Conservation (phyloP, 2,113 vertebrate species). For the Tympanuchus pallidicinctus region DNA sequence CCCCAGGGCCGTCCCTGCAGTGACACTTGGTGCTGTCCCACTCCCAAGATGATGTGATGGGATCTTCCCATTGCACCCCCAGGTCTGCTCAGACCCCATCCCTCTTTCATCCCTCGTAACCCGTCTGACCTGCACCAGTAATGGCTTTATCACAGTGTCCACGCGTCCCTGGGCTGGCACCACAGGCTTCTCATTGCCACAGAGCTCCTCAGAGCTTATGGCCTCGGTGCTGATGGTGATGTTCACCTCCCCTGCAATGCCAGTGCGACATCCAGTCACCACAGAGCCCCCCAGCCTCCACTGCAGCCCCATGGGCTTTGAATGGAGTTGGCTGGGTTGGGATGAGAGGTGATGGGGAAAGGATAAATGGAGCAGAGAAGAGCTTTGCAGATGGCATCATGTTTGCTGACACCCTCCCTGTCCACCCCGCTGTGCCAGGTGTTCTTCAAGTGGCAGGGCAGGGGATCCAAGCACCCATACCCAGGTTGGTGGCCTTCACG, state of each 20-base stretch:
- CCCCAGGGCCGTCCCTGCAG: background rate
- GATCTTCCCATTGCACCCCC: accelerated
- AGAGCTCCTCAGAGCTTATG: constrained; percentile 26
- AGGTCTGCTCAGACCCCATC: background rate
- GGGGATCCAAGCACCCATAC: background rate
- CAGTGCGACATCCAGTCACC: accelerated
- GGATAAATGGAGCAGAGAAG: accelerated
- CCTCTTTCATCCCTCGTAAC: background rate
- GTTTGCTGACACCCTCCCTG: background rate
- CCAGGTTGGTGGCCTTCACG: constrained; percentile 3
- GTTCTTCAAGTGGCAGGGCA: background rate
- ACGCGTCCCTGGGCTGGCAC: background rate
- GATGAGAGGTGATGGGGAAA: background rate
- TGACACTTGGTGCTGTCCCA: accelerated
- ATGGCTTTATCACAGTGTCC: constrained; percentile 54
- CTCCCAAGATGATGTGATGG: background rate
- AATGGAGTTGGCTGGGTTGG: background rate
- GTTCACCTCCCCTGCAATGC: constrained; percentile 35
- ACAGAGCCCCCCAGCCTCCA: accelerated
- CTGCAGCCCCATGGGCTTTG: accelerated
- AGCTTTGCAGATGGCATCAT: background rate
- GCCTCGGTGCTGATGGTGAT: constrained; percentile 15
- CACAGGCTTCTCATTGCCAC: background rate
- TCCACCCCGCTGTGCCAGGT: background rate
- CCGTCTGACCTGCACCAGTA: constrained; percentile 57